Conservation (phyloP, 1,140 invertebrate genomes). For the Archivesica marissinica region DNA sequence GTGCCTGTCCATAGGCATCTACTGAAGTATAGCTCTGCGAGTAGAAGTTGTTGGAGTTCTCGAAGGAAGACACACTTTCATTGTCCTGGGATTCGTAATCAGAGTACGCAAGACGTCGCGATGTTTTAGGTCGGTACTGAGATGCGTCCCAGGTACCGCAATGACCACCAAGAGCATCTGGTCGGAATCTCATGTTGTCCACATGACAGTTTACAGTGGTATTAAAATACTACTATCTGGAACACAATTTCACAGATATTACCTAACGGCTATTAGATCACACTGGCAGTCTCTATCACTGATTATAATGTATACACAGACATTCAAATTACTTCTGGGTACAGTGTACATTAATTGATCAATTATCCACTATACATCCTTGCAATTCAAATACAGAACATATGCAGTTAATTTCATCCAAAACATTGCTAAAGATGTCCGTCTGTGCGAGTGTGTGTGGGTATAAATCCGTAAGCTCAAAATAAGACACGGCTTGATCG, state of each 20-base stretch:
- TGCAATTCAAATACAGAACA: neutral
- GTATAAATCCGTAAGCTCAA: conserved; percentile 33
- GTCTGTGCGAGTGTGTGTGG: conserved; percentile 32
- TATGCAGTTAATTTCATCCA: conserved; percentile 41
- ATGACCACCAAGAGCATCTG: conserved; percentile 48
- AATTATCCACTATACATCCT: neutral
- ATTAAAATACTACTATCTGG: neutral
- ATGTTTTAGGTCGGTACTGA: conserved; percentile 45
- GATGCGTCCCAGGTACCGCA: conserved; percentile 56
- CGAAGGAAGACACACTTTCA: conserved; percentile 30
- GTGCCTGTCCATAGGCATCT: conserved; percentile 14
- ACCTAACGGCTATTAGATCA: neutral
- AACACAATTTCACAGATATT: neutral
- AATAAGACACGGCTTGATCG: conserved; percentile 52
- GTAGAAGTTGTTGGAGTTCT: conserved; percentile 52
- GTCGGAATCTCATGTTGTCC: conserved; percentile 46
- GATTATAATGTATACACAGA: conserved; percentile 8
- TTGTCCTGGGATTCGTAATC: neutral
- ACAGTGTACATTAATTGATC: neutral
- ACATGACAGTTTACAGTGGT: neutral
- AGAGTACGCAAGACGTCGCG: conserved; percentile 22
- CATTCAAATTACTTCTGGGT: neutral
- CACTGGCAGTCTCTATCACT: neutral
- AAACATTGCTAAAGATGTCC: conserved; percentile 53
- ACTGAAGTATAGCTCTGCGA: neutral